Evolutionary conservation across 2,888 invertebrate species (phyloP).

Genomic region (Thecophora atra): DNA sequence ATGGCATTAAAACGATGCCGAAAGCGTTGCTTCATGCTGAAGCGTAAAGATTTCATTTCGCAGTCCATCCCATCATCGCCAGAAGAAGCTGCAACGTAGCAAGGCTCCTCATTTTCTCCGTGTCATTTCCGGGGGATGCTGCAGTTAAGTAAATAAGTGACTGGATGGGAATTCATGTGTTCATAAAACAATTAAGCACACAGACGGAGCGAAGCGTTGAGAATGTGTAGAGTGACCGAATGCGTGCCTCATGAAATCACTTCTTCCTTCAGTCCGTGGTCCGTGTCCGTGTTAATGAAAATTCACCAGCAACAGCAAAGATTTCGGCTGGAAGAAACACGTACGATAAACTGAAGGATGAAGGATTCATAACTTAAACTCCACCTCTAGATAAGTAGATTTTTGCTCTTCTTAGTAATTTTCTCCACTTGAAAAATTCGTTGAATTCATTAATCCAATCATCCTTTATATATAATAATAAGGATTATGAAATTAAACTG

Average conservation of each 20-base stretch:
- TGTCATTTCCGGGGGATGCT: not conserved
- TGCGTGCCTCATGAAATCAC: not conserved
- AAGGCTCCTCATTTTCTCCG: too few relatives aligned
- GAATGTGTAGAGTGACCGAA: not conserved
- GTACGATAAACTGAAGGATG: not conserved
- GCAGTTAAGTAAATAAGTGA: not conserved
- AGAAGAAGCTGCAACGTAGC: too few relatives aligned
- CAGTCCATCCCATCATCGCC: not conserved
- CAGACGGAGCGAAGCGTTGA: not conserved
- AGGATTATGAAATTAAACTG: too few relatives aligned
- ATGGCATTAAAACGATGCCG: conserved; percentile 19
- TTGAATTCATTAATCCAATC: too few relatives aligned
- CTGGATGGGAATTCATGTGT: conserved; percentile 9
- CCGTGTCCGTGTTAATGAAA: not conserved
- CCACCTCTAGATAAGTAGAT: not conserved
- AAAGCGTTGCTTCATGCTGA: not conserved
- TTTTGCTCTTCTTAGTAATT: too few relatives aligned
- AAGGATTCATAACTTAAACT: not conserved
- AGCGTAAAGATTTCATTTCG: not conserved
- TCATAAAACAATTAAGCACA: conserved; percentile 1
- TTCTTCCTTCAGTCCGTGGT: not conserved
- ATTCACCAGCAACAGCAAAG: conserved; percentile 1
- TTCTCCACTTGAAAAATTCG: too few relatives aligned
- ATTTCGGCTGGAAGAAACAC: not conserved
- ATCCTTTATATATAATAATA: too few relatives aligned